Evolutionary conservation across 2,113 vertebrate species (phyloP).

Genomic region (Columba janthina): DNA sequence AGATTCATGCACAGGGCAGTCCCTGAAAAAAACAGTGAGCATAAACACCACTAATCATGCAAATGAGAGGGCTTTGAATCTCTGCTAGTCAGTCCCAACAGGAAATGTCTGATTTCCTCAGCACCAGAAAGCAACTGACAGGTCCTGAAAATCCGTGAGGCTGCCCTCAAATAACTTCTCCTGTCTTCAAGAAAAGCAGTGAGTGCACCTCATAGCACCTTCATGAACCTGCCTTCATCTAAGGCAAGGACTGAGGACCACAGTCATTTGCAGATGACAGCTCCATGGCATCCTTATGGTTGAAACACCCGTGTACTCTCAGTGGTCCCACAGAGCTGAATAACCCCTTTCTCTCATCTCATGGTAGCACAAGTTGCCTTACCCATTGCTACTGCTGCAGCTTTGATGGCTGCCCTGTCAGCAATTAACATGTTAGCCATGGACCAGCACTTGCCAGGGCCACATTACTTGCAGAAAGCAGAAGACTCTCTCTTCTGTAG

Average conservation of each 20-base stretch:
- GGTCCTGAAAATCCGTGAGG: background rate
- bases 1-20: background rate
- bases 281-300: background rate
- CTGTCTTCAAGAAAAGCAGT: background rate
- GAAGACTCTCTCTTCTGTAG: background rate
- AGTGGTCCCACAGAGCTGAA: background rate
- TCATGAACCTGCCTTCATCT: background rate
- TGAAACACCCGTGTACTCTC: background rate
- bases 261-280: background rate
- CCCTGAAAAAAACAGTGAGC: background rate
- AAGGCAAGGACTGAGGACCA: background rate
- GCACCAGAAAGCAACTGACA: background rate
- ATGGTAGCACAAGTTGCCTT: background rate
- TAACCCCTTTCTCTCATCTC: background rate
- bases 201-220: background rate
- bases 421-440: background rate
- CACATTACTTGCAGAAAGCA: rapidly evolving
- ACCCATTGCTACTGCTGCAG: background rate
- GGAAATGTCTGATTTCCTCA: background rate
- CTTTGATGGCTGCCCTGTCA: background rate
- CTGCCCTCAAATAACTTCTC: background rate
- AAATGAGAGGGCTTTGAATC: background rate
- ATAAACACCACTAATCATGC: background rate
- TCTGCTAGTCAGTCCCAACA: background rate
- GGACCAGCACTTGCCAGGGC: background rate